A percentile compares a stretch with the other conserved stretches of the same genome.
Evolutionary conservation across 2,797 vertebrate species (phyloP).

Genomic region (Tragopan temminckii): DNA sequence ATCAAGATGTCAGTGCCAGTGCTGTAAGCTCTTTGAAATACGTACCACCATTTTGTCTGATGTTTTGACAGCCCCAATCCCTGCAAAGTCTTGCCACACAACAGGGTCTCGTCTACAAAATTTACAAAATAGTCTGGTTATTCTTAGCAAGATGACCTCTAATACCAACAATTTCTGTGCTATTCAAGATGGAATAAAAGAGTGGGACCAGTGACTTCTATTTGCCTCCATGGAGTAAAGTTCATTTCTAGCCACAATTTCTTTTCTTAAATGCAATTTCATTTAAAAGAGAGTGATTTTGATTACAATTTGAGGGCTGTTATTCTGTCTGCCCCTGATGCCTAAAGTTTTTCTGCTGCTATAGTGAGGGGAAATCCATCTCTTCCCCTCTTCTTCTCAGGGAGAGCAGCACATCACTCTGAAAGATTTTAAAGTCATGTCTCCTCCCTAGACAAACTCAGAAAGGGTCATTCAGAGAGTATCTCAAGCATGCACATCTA

Average conservation of each 20-base stretch:
- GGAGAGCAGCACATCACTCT: background rate
- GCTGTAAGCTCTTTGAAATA: background rate
- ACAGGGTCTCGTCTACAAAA: background rate
- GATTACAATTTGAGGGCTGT: background rate
- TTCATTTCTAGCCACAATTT: background rate
- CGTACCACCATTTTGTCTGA: background rate
- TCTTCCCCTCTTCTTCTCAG: background rate
- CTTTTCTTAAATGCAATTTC: background rate
- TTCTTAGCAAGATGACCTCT: background rate
- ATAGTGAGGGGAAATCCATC: background rate
- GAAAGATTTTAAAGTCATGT: background rate
- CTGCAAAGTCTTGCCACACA: background rate
- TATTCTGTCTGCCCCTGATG: background rate
- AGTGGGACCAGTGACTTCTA: fast-evolving
- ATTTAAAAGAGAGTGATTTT: conserved; percentile 5
- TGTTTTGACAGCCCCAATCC: background rate
- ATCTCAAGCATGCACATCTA: background rate
- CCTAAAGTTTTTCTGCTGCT: background rate
- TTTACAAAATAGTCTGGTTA: background rate
- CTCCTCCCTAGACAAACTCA: background rate
- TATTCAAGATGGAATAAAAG: background rate
- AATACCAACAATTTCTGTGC: background rate
- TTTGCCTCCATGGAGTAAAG: background rate
- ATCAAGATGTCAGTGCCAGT: background rate
- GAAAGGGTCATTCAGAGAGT: background rate